These are phyloP conservation scores for Tetragonisca angustula DNA, from an alignment of 2,888 invertebrate species.

Conservation along the genomic window DNA sequence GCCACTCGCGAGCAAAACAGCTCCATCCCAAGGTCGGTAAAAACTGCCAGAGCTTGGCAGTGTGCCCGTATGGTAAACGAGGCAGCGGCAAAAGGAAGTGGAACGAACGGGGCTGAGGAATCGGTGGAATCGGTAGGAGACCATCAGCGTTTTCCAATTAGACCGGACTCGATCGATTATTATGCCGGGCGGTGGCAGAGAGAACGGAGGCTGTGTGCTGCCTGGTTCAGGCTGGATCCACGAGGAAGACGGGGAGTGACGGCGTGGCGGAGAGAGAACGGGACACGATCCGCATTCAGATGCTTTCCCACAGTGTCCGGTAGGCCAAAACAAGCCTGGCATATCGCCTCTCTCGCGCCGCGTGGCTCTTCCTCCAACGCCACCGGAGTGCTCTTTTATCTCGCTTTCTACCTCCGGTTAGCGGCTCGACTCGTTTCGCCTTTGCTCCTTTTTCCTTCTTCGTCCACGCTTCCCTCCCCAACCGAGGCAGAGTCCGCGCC, in stretches of 20 bases:
- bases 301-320: slow-evolving; percentile 81
- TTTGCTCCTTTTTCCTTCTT: slow-evolving; percentile 34
- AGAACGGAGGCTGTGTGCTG: slow-evolving; percentile 13
- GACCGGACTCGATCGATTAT: slow-evolving; percentile 66
- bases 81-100: slow-evolving; percentile 8
- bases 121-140: slow-evolving; percentile 11
- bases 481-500: slow-evolving; percentile 16
- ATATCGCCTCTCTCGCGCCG: slow-evolving; percentile 35
- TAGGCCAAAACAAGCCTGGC: slow-evolving; percentile 74
- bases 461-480: slow-evolving; percentile 22
- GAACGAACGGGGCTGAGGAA: not conserved
- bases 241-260: not conserved
- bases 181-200: slow-evolving; percentile 54
- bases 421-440: slow-evolving; percentile 28
- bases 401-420: slow-evolving; percentile 54
- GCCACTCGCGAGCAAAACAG: not conserved
- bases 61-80: slow-evolving; percentile 15
- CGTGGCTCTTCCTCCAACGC: slow-evolving; percentile 29
- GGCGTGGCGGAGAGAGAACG: slow-evolving; percentile 16
- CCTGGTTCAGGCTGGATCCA: not conserved
- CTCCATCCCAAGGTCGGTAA: not conserved
- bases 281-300: slow-evolving; percentile 65
- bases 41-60: not conserved
- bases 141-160: slow-evolving; percentile 71
- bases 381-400: slow-evolving; percentile 41